Evolutionary conservation across 2,113 vertebrate genomes (phyloP), one percentile per base, ranked within the genome.

Genomic region (Sciurus niger): DNA sequence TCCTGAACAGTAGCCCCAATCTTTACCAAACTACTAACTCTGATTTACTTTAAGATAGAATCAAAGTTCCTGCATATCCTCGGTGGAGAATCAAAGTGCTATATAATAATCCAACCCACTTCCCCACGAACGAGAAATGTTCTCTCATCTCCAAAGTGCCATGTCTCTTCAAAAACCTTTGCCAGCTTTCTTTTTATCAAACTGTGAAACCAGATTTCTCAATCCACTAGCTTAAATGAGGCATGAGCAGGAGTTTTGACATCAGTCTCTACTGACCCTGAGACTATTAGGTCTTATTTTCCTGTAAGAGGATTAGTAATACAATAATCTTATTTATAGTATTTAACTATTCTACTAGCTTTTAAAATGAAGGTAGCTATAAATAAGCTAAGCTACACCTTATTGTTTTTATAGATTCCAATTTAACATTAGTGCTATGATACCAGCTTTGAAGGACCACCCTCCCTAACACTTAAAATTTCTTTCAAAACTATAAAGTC

Each of bases 11-110:
- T 84, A 46, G 40, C 18, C n/a, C 94, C 58, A 70, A 63, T 82
- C 89, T 90, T 97, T 63, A 83, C 88, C 90, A 96, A 93, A 96
- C 90, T 94, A 67, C 94, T 76, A 67, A 65, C 88, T 90, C 96
- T 97, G 93, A 94, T 89, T 97, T 93, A 89, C 93, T 93, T 94
- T 93, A 85, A 92, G 77, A 74, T 4, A 88, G 85, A 96, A 95
- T 97, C 95, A 97, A 97, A 97, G 91, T 86, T 82, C 68, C 37
- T 87, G 30, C n/a, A 65, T 79, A 94, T 74, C 77, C 73, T 97
- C 77, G 80, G 60, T 55, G 78, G 76, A 93, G 34, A 95, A 96
- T 94, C 94, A 90, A 95, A 96, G 84, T 72, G 25, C 55, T 76
- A 1, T 63, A 25, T 90, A 72, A 86, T 89, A 88, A 92, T 46